These are phyloP conservation scores for Siniperca scherzeri DNA, from an alignment of 2,797 vertebrate genomes.

Conservation along the genomic window DNA sequence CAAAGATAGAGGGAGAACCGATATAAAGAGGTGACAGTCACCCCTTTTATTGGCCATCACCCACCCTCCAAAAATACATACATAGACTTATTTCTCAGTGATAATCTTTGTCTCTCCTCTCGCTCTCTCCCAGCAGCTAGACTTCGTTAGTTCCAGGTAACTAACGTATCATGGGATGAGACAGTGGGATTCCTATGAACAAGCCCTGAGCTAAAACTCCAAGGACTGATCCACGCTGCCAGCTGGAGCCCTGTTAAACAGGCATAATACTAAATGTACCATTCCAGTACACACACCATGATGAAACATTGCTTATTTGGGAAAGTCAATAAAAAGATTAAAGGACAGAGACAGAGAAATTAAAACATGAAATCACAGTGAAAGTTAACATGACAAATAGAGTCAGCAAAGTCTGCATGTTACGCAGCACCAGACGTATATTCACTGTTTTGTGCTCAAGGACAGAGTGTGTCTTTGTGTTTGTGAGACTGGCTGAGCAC, in stretches of 20 bases:
- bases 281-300: background rate
- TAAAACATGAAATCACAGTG: background rate
- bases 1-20: background rate
- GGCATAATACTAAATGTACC: background rate
- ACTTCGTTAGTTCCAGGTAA: slow-evolving; percentile 52
- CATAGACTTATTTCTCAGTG: background rate
- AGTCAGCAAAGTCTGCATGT: background rate
- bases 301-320: slow-evolving; percentile 3
- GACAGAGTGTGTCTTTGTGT: slow-evolving; percentile 1
- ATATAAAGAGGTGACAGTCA: background rate
- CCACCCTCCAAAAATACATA: background rate
- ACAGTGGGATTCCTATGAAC: slow-evolving; percentile 20
- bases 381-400: background rate
- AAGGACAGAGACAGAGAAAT: background rate
- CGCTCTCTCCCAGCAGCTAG: slow-evolving; percentile 11
- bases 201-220: slow-evolving; percentile 12
- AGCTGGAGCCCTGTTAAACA: slow-evolving; percentile 8
- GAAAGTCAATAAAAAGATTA: background rate
- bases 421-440: too few species aligned
- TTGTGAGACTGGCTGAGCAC: background rate
- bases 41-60: background rate
- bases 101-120: slow-evolving; percentile 6
- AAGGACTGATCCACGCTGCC: slow-evolving; percentile 3
- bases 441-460: background rate
- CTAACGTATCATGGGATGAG: slow-evolving; percentile 34